These are phyloP conservation scores for Periphyllus acericola DNA, from an alignment of 2,888 invertebrate genomes.

Conservation along the genomic window DNA sequence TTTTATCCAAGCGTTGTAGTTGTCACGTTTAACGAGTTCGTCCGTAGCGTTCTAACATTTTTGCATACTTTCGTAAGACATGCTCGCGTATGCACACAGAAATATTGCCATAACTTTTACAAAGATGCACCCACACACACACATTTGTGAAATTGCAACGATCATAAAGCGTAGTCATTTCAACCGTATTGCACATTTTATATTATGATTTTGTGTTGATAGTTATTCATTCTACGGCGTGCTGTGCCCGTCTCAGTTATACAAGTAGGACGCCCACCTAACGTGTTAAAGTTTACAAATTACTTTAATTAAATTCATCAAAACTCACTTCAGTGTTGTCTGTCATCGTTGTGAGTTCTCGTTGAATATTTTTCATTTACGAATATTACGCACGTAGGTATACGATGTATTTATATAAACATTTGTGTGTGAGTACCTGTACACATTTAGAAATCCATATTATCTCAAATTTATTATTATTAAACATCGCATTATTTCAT, in stretches of 20 bases:
- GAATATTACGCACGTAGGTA: too few relatives aligned
- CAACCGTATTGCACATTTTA: background rate
- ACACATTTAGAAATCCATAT: too few relatives aligned
- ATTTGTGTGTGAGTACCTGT: too few relatives aligned
- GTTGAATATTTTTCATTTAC: too few relatives aligned
- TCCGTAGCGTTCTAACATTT: too few relatives aligned
- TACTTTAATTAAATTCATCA: conserved; percentile 22
- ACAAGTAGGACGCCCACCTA: background rate
- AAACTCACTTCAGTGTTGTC: conserved; percentile 16
- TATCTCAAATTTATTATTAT: too few relatives aligned
- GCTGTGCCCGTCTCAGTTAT: too few relatives aligned
- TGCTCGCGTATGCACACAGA: background rate
- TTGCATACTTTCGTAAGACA: too few relatives aligned
- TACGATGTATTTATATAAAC: too few relatives aligned
- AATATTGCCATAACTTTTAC: conserved; percentile 8
- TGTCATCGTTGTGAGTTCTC: background rate
- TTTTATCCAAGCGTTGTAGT: too few relatives aligned
- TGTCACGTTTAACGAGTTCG: too few relatives aligned
- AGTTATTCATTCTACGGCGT: conserved; percentile 11
- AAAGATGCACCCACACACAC: background rate
- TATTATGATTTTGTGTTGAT: background rate
- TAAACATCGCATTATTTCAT: too few relatives aligned
- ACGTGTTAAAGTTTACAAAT: background rate
- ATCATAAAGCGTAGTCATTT: conserved; percentile 5
- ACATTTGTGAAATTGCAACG: background rate